Evolutionary conservation across 1,140 invertebrate species (phyloP).

Genomic region (Caenorhabditis latens): DNA sequence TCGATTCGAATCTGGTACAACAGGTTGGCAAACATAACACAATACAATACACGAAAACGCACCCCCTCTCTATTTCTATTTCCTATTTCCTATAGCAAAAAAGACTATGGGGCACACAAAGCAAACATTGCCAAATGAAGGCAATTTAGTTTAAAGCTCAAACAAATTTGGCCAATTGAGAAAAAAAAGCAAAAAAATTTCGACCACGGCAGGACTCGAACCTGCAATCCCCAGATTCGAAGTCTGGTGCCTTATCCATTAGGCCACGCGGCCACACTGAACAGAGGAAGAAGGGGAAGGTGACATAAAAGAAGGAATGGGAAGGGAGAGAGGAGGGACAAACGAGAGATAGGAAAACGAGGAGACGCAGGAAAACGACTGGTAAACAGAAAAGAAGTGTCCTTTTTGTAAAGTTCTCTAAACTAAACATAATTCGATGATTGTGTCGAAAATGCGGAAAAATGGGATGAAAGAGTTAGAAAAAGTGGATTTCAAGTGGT

Average conservation of each 20-base stretch:
- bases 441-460: no score
- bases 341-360: neutral
- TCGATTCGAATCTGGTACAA: neutral
- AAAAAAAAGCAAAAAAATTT: neutral
- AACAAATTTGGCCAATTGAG: constrained; percentile 39
- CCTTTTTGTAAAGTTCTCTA: constrained; percentile 14
- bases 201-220: constrained; percentile 36
- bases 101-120: neutral
- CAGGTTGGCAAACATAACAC: neutral
- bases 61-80: neutral
- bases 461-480: neutral
- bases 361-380: neutral
- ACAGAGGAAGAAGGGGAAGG: neutral
- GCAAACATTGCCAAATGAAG: constrained; percentile 31
- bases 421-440: constrained; percentile 4
- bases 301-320: neutral
- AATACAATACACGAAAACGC: constrained; percentile 48
- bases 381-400: neutral
- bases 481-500: constrained; percentile 22
- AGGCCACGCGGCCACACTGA: constrained; percentile 30
- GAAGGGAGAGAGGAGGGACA: neutral
- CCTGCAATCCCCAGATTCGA: constrained; percentile 41
- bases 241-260: constrained; percentile 46
- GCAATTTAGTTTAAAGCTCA: neutral
- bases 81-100: neutral